phyloP scores from a whole-genome alignment of 2,888 invertebrate genomes.

The Philopedon plagiatum region DNA sequence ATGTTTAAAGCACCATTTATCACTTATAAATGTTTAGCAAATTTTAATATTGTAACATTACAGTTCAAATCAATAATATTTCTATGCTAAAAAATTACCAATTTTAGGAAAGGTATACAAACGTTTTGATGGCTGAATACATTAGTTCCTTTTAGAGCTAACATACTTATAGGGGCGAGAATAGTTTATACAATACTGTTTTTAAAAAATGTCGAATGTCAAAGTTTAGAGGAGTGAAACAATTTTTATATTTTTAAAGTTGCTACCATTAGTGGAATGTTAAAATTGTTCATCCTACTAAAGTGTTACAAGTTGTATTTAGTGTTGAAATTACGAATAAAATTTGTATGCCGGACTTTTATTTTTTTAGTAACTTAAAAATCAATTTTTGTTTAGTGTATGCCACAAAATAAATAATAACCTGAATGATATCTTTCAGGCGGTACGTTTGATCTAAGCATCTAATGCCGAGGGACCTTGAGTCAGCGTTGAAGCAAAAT shows the following conservation, averaged over 20 bases:
- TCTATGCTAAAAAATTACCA: not conserved
- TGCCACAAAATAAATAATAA: too few relatives aligned
- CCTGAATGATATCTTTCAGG: too few relatives aligned
- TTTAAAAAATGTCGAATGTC: not conserved
- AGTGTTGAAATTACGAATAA: not conserved
- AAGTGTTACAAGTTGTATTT: not conserved
- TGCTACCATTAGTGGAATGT: too few relatives aligned
- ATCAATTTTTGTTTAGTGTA: too few relatives aligned
- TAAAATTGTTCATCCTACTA: not conserved
- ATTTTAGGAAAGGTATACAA: not conserved
- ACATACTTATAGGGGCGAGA: not conserved
- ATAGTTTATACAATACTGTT: not conserved
- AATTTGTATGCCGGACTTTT: not conserved
- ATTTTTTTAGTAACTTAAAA: not conserved
- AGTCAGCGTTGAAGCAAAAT: too few relatives aligned
- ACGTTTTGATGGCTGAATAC: not conserved
- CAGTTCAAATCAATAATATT: not conserved
- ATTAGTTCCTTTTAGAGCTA: not conserved
- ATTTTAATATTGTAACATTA: not conserved
- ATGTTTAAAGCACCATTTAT: not conserved
- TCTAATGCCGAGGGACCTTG: too few relatives aligned
- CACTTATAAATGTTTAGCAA: not conserved
- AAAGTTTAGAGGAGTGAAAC: not conserved
- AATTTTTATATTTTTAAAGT: not conserved
- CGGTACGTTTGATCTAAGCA: too few relatives aligned